Evolutionary conservation across 2,888 invertebrate species (phyloP).

Genomic region (Dryobota labecula): DNA sequence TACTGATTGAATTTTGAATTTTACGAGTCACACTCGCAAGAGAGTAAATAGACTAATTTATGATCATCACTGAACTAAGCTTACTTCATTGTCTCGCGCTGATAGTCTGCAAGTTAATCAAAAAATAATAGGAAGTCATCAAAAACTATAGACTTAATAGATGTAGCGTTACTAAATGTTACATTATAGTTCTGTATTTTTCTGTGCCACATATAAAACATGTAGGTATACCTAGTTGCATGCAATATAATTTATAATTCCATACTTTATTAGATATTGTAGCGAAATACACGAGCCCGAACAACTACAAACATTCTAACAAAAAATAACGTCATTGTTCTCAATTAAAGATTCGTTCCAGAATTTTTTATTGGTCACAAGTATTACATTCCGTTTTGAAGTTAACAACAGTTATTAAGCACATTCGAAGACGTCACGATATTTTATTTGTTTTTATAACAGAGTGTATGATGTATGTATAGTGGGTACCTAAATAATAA

Average conservation of each 20-base stretch:
- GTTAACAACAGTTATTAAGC: slow-evolving; percentile 62
- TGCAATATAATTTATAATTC: slow-evolving; percentile 36
- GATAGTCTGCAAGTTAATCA: slow-evolving; percentile 4
- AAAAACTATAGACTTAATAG: neutral
- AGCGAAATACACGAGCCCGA: slow-evolving; percentile 40
- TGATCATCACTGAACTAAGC: slow-evolving; percentile 54
- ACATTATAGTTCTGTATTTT: neutral
- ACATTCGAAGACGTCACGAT: slow-evolving; percentile 32
- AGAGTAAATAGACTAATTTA: slow-evolving; percentile 71
- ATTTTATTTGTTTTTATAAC: slow-evolving; percentile 31
- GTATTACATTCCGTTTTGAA: slow-evolving; percentile 57
- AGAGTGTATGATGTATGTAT: neutral
- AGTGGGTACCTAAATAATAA: neutral
- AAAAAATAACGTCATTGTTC: slow-evolving; percentile 62
- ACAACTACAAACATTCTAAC: slow-evolving; percentile 49
- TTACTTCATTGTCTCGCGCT: slow-evolving; percentile 35
- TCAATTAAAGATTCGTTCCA: slow-evolving; percentile 71
- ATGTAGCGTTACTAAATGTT: neutral
- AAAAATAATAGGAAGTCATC: slow-evolving; percentile 19
- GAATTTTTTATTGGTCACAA: slow-evolving; percentile 64
- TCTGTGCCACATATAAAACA: neutral
- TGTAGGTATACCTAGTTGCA: neutral
- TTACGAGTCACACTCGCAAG: slow-evolving; percentile 71
- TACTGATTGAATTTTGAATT: slow-evolving; percentile 77
- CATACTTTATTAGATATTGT: slow-evolving; percentile 33